Base-by-base conservation (phyloP, 2,797 vertebrate genomes). In the Sphenodon punctatus region DNA sequence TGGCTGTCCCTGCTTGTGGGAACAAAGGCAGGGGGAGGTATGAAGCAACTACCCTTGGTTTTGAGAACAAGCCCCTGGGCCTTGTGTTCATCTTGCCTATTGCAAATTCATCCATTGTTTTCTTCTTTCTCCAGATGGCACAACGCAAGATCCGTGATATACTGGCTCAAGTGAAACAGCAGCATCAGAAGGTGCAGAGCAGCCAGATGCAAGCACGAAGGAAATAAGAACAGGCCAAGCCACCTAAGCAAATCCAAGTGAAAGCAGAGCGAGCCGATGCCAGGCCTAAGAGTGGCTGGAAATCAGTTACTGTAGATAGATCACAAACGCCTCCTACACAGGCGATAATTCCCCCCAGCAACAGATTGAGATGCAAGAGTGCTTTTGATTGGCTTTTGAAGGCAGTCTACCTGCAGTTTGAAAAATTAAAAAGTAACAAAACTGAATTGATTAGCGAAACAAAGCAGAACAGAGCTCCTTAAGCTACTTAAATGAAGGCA, bases 91-190 rank as follows among this genome's bases (percentile, higher is more conserved):
- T n/a, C n/a, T n/a, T n/a, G n/a, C n/a, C n/a, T n/a, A n/a, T n/a
- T n/a, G n/a, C n/a, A n/a, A n/a, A n/a, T n/a, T n/a, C n/a, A n/a
- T n/a, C n/a, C n/a, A n/a, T n/a, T n/a, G n/a, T n/a, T n/a, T n/a
- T 53, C 25, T n/a, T 82, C 22, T 73, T 23, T 45, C 64, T 12
- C 0, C 93, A 98, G 98, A 93, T 98, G 97, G 98, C 98, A 6
- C 98, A 99, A 91, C 96, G 98, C 88, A 99, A 98, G 96, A 99
- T 99, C 93, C 96, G 98, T 23, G 98, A 99, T 93, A 99, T 99
- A 94, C 95, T 99, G 94, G 97, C 97, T 22, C 98, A 98, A 94
- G 97, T 98, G 71, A 98, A 97, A 89, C 97, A 97, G 92, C 97
- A 98, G 78, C 95, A 96, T 75, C 96, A 96, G 93, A 98, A 98